Evolutionary conservation across 2,888 invertebrate species (phyloP).

Genomic region (Chymomyza procnemis): DNA sequence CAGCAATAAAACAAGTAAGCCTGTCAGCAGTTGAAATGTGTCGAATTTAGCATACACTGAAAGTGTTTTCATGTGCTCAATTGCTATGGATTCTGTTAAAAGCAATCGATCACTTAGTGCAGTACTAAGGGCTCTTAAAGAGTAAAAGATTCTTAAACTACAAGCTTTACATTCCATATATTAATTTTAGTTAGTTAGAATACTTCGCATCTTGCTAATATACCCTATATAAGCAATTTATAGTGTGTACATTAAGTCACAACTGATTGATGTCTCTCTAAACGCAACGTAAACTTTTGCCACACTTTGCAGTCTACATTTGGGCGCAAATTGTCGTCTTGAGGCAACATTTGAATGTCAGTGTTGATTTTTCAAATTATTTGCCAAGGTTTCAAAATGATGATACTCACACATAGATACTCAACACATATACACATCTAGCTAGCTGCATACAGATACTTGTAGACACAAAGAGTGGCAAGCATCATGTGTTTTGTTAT

Average conservation of each 20-base stretch:
- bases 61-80: too few relatives aligned
- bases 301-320: constrained; percentile 54
- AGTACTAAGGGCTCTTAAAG: too few relatives aligned
- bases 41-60: not conserved
- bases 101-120: too few relatives aligned
- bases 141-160: too few relatives aligned
- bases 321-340: constrained; percentile 18
- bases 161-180: too few relatives aligned
- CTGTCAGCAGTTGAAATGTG: not conserved
- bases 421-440: constrained; percentile 2
- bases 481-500: not conserved
- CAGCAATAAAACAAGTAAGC: constrained; percentile 28
- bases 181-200: too few relatives aligned
- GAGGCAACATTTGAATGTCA: constrained; percentile 47
- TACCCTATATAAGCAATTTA: too few relatives aligned
- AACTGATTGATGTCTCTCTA: not conserved
- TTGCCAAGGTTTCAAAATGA: constrained; percentile 65
- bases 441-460: not conserved
- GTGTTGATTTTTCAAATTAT: constrained; percentile 75
- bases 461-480: not conserved
- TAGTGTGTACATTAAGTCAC: not conserved
- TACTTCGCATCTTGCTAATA: too few relatives aligned
- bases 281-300: constrained; percentile 45
- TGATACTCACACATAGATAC: constrained; percentile 41
- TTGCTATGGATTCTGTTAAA: too few relatives aligned